Evolutionary conservation across 1,140 invertebrate species (phyloP).

Genomic region (Drepana arcuata): DNA sequence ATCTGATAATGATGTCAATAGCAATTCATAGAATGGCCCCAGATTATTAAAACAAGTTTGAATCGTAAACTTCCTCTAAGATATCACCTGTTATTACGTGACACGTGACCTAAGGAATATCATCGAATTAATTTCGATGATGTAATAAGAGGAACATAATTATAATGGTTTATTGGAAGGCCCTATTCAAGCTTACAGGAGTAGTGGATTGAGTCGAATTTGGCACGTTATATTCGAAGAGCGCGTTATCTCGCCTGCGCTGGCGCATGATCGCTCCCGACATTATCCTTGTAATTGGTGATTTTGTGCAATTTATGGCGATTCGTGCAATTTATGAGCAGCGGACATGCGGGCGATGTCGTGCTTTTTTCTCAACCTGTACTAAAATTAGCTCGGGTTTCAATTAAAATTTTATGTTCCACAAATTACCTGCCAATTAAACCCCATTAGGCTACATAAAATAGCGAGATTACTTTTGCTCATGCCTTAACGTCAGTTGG

Average conservation of each 20-base stretch:
- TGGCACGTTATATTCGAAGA: conserved; percentile 17
- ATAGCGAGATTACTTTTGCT: no score
- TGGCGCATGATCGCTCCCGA: conserved; percentile 22
- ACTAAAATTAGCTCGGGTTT: conserved; percentile 44
- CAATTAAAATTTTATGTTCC: conserved; percentile 62
- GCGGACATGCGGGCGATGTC: conserved; percentile 52
- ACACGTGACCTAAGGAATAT: conserved; percentile 10
- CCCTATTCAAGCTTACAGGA: conserved; percentile 16
- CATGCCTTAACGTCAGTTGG: no score
- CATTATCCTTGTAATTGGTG: conserved; percentile 54
- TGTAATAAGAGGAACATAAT: conserved; percentile 14
- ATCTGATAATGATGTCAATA: no score
- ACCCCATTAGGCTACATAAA: conserved; percentile 34
- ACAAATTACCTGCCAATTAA: conserved; percentile 58
- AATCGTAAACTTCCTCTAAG: no score
- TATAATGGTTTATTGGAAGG: conserved; percentile 5
- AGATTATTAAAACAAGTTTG: not conserved
- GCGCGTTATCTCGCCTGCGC: conserved; percentile 6
- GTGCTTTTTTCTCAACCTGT: conserved; percentile 23
- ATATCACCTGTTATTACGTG: conserved; percentile 9
- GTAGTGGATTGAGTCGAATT: conserved; percentile 23
- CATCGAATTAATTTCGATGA: conserved; percentile 18
- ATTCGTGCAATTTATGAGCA: conserved; percentile 61
- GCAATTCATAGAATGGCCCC: not conserved
- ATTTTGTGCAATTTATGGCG: conserved; percentile 65